Percentiles rank a stretch among this genome's conserved stretches.
These are phyloP conservation scores for Drosophila pandora DNA, from an alignment of 1,140 invertebrate genomes.

Conservation along the genomic window DNA sequence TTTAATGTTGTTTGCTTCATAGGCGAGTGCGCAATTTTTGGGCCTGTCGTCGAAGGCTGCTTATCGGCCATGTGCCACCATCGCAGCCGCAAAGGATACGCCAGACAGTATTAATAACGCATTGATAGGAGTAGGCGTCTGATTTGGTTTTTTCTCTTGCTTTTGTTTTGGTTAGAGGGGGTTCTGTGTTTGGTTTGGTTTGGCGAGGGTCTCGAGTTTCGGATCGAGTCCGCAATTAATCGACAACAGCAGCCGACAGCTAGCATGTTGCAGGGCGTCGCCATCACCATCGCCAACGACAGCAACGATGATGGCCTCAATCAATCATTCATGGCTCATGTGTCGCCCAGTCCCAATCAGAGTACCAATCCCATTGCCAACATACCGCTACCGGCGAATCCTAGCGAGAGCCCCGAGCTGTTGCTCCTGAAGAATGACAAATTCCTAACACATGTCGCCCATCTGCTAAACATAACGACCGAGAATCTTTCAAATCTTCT, in stretches of 20 bases:
- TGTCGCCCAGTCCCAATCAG: constrained; percentile 46
- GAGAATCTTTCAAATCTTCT: constrained; percentile 76
- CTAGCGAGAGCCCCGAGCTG: constrained; percentile 54
- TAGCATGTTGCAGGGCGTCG: constrained; percentile 60
- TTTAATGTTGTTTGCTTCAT: constrained; percentile 78
- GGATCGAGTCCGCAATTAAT: constrained; percentile 62
- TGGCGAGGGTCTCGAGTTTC: constrained; percentile 1
- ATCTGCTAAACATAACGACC: constrained; percentile 76
- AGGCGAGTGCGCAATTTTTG: constrained; percentile 72
- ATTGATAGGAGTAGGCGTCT: constrained; percentile 35
- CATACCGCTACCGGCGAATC: constrained; percentile 1
- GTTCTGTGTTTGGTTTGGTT: constrained; percentile 4
- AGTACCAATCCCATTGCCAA: neutral
- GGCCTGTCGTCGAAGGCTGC: constrained; percentile 48
- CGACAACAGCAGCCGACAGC: constrained; percentile 49
- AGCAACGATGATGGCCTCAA: constrained; percentile 67
- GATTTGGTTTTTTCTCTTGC: constrained; percentile 7
- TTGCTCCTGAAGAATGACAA: constrained; percentile 72
- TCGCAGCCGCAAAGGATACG: constrained; percentile 29
- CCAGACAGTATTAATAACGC: constrained; percentile 54
- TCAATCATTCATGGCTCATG: constrained; percentile 76
- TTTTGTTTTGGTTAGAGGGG: neutral
- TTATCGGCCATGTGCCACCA: constrained; percentile 70
- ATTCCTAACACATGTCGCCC: constrained; percentile 75
- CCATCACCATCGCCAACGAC: constrained; percentile 40